Evolutionary conservation across 2,113 vertebrate species (phyloP).

Genomic region (Acinonyx jubatus): DNA sequence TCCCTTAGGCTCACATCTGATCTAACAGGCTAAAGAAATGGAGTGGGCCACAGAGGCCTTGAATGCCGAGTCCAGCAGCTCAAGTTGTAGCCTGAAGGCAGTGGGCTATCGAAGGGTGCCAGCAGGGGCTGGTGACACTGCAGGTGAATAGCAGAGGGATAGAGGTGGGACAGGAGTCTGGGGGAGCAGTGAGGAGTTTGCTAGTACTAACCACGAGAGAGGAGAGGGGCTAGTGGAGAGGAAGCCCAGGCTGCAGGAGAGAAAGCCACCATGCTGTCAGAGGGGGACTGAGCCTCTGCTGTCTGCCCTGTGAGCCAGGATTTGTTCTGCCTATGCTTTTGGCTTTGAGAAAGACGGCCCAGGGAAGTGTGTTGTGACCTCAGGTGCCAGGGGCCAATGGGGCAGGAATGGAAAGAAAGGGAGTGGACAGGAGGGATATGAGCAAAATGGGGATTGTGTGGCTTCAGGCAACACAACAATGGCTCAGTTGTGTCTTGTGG

Average conservation of each 20-base stretch:
- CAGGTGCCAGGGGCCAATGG: not conserved
- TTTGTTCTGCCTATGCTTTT: not conserved
- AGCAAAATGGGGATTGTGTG: not conserved
- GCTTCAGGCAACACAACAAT: not conserved
- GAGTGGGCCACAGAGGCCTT: not conserved
- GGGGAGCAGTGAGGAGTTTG: not conserved
- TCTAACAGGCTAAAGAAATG: not conserved
- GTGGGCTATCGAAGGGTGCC: not conserved
- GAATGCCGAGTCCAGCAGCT: not conserved
- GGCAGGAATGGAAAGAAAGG: not conserved
- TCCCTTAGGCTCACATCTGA: not conserved
- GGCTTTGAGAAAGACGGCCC: not conserved
- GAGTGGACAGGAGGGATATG: not conserved
- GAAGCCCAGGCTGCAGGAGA: not conserved
- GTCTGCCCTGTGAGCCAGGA: not conserved
- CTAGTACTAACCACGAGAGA: not conserved
- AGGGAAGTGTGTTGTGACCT: not conserved
- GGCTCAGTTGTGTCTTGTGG: not conserved
- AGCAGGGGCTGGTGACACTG: not conserved
- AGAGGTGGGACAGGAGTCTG: not conserved
- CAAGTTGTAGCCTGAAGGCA: not conserved
- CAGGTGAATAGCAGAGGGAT: not conserved
- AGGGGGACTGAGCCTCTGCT: not conserved
- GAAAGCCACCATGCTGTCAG: not conserved
- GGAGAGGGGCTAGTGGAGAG: not conserved